Evolutionary conservation across 2,797 vertebrate genomes (phyloP), one percentile per base, ranked within the genome.

Genomic region (Loris lydekkerianus): DNA sequence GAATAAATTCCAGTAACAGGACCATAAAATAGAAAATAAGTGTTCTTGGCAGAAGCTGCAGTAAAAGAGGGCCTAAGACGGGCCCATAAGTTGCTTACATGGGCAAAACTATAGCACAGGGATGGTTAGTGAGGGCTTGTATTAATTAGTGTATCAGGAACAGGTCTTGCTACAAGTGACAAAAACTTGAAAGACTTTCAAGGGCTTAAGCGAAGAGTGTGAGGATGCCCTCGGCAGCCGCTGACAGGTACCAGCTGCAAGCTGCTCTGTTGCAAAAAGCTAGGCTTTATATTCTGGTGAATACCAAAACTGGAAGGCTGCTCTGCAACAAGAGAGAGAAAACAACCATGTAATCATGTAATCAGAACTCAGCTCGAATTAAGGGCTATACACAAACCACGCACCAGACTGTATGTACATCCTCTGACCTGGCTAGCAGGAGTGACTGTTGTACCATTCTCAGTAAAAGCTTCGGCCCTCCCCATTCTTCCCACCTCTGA

Each of bases 31-130:
- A 17, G 18, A 53, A 76, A 40, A 58, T 21, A 43, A 81, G 63
- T 11, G 23, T 34, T 34, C 63, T 77, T 15, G 13, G 40, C 23
- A 56, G 77, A 37, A 18, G 25, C 65, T 37, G 27, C 0, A 20
- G 15, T 13, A 25, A 65, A 63, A 67, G 65, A n/a, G 65, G 15
- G 29, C 65, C 18, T 67, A 31, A 67, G 65, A 67, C 4, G 15
- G 65, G 65, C 31, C n/a, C 67, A n/a, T n/a, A n/a, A 86, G 23
- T 56, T 61, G 49, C 56, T 94, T 90, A 69, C 77, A 37, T 83
- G 82, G 82, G 40, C 29, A 86, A 67, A 83, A 29, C 2, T 77
- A 56, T 13, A 72, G 61, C 13, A 1, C 23, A 23, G 34, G 27
- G 18, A 34, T 29, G 31, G 27, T 18, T 56, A 60, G 31, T 60